Conservation (phyloP, 2,888 invertebrate species). For the Cloeon dipterum region DNA sequence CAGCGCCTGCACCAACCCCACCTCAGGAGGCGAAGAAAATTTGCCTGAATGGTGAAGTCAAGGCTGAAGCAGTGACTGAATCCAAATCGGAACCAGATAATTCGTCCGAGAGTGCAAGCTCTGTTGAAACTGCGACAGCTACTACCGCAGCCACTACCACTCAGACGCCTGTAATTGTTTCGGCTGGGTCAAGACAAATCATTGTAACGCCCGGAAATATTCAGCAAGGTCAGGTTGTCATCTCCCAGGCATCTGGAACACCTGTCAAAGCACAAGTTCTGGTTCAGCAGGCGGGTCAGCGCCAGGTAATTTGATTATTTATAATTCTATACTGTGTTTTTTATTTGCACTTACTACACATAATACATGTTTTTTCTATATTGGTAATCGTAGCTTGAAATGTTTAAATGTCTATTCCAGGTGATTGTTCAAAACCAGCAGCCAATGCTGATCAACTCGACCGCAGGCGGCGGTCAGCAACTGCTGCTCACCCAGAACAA, state of each 20-base stretch:
- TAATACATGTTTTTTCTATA: too few species aligned
- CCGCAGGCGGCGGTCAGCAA: constrained; percentile 5
- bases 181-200: too few species aligned
- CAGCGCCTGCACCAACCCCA: constrained; percentile 7
- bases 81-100: constrained; percentile 7
- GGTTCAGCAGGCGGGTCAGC: too few species aligned
- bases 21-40: constrained; percentile 1
- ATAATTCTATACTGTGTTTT: too few species aligned
- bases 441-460: constrained; percentile 4
- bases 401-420: too few species aligned
- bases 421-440: constrained; percentile 2
- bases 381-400: too few species aligned
- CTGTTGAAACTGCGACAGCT: constrained; percentile 11
- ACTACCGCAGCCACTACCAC: constrained; percentile 19
- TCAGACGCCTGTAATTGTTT: too few species aligned
- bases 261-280: too few species aligned
- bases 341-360: too few species aligned
- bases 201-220: too few species aligned
- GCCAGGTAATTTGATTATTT: too few species aligned
- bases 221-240: neutral
- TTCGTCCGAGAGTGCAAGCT: constrained; percentile 10
- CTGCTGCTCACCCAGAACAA: constrained; percentile 11
- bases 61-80: constrained; percentile 10
- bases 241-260: too few species aligned
- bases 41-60: constrained; percentile 1